Evolutionary conservation across 1,140 invertebrate genomes (phyloP).

Genomic region (Drosophila rufa): DNA sequence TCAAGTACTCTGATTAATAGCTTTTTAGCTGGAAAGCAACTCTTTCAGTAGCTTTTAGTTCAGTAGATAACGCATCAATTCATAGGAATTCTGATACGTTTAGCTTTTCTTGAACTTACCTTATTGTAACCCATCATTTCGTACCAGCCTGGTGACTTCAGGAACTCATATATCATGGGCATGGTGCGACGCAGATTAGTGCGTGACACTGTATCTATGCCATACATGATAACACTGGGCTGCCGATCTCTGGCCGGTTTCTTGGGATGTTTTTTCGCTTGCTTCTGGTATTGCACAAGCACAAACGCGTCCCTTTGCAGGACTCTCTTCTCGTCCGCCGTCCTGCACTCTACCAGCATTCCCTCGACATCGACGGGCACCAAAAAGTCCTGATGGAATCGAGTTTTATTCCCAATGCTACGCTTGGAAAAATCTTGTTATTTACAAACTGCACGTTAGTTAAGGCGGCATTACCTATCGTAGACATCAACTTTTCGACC

Average conservation of each 20-base stretch:
- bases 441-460: neutral
- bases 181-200: constrained; percentile 83
- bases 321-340: neutral
- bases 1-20: no score
- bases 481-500: constrained; percentile 34
- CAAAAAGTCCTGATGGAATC: constrained; percentile 40
- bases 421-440: neutral
- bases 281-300: constrained; percentile 36
- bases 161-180: constrained; percentile 52
- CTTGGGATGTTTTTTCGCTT: neutral
- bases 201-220: constrained; percentile 63
- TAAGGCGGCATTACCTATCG: constrained; percentile 28
- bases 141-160: constrained; percentile 53
- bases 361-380: constrained; percentile 55
- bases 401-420: constrained; percentile 13
- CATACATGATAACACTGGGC: constrained; percentile 65
- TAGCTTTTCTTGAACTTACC: constrained; percentile 48
- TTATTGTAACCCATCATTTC: constrained; percentile 73
- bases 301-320: constrained; percentile 55
- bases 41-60: no score
- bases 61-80: neutral
- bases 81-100: neutral
- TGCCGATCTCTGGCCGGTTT: constrained; percentile 12
- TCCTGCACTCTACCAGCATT: constrained; percentile 42
- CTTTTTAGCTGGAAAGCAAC: neutral